A percentile compares a stretch with the other conserved stretches of the same genome.
phyloP scores from a whole-genome alignment of 2,797 vertebrate species.

The Sebastes flavidus region DNA sequence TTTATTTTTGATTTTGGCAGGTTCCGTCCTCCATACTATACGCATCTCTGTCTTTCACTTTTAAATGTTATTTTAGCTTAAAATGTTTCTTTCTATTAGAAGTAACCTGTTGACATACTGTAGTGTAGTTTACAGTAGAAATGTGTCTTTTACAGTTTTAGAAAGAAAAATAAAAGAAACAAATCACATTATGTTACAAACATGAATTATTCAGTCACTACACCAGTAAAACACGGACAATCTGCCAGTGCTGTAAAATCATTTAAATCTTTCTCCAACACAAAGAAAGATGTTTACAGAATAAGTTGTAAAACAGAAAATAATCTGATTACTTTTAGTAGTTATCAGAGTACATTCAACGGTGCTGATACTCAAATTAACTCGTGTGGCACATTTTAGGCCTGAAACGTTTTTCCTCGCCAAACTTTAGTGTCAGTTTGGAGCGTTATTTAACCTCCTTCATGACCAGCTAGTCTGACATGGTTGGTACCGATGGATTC shows the following conservation, averaged over 20 bases:
- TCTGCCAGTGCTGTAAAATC: neutral
- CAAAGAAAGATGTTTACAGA: no score
- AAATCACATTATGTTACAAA: neutral
- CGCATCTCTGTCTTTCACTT: slow-evolving; percentile 13
- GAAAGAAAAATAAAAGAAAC: neutral
- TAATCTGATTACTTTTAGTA: neutral
- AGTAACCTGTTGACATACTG: neutral
- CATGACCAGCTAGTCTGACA: no score
- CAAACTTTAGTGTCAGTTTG: no score
- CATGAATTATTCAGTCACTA: neutral
- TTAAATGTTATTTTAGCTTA: neutral
- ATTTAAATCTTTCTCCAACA: no score
- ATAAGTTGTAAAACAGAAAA: no score
- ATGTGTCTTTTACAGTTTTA: neutral
- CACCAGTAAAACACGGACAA: neutral
- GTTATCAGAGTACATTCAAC: neutral
- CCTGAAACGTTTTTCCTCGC: neutral
- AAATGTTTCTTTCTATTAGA: neutral
- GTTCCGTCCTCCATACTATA: no score
- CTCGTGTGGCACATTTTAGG: neutral
- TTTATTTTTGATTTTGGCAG: no score
- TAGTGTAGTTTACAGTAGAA: neutral
- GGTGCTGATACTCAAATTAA: neutral
- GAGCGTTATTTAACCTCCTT: no score
- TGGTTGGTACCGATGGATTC: no score